phyloP scores from a whole-genome alignment of 1,140 invertebrate genomes.

The Drosophila kurseongensis region DNA sequence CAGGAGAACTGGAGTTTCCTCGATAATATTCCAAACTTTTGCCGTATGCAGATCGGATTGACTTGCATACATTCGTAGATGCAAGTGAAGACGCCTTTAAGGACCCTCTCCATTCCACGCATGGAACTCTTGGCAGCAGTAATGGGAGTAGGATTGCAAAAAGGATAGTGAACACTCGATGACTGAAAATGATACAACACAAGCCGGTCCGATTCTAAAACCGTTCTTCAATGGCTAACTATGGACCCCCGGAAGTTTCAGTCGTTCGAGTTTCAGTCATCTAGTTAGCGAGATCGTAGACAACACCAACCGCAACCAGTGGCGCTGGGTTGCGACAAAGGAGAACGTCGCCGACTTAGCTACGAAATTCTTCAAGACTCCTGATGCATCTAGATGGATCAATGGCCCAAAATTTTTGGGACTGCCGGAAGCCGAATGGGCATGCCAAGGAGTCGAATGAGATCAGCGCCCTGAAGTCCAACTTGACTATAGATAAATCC shows the following conservation, averaged over 20 bases:
- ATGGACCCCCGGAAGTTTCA: not conserved
- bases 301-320: not conserved
- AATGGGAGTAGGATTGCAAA: too few species aligned
- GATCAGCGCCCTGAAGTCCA: too few species aligned
- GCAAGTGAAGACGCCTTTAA: too few species aligned
- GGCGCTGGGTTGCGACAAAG: not conserved
- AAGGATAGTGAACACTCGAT: not conserved
- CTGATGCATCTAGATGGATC: not conserved
- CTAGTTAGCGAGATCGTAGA: not conserved
- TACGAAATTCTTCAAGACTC: not conserved
- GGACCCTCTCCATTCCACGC: too few species aligned
- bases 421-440: too few species aligned
- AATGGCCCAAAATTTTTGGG: not conserved
- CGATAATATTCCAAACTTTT: too few species aligned
- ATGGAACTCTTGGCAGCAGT: too few species aligned
- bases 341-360: not conserved
- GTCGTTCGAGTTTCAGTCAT: not conserved
- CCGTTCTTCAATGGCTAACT: conserved; percentile 3
- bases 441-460: too few species aligned
- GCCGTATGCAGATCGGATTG: too few species aligned
- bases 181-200: not conserved
- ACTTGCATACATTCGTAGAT: too few species aligned
- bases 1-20: too few species aligned
- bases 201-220: not conserved
- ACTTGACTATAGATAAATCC: too few species aligned